Conservation (phyloP, 2,113 vertebrate species). For the Pimephales promelas region DNA sequence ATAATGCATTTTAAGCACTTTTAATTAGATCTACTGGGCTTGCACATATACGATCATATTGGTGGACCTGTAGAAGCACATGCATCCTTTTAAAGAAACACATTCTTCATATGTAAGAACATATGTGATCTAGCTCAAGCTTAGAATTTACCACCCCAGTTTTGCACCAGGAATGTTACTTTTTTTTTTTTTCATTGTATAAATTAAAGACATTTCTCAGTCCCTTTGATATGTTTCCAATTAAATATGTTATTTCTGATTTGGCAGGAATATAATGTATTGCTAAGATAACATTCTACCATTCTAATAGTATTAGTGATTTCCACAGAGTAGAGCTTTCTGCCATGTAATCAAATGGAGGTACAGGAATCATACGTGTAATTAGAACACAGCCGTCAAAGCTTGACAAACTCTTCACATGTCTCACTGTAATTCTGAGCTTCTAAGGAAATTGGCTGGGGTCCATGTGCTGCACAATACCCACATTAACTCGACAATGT, state of each 20-base stretch:
- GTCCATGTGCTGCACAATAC: slow-evolving; percentile 67
- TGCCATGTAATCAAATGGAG: slow-evolving; percentile 9
- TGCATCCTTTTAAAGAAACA: slow-evolving; percentile 1
- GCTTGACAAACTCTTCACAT: slow-evolving; percentile 63
- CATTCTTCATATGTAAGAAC: too few species aligned
- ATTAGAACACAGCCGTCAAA: slow-evolving; percentile 54
- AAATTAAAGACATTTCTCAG: background rate
- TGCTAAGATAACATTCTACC: background rate
- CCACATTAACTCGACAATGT: slow-evolving; percentile 66
- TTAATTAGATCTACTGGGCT: background rate
- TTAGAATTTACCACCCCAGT: background rate
- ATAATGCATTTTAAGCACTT: background rate
- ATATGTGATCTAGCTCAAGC: background rate
- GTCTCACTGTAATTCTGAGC: slow-evolving; percentile 57
- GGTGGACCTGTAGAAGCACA: background rate
- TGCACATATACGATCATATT: background rate
- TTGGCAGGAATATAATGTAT: background rate
- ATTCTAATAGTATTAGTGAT: background rate
- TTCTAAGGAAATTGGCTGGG: slow-evolving; percentile 59
- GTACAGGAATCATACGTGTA: slow-evolving; percentile 19
- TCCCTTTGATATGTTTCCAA: background rate
- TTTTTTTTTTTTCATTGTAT: background rate
- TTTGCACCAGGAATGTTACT: background rate
- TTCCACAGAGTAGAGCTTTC: slow-evolving; percentile 14
- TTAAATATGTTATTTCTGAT: background rate